Conservation (phyloP, 2,797 vertebrate species). For the Pseudochromis fuscus region DNA sequence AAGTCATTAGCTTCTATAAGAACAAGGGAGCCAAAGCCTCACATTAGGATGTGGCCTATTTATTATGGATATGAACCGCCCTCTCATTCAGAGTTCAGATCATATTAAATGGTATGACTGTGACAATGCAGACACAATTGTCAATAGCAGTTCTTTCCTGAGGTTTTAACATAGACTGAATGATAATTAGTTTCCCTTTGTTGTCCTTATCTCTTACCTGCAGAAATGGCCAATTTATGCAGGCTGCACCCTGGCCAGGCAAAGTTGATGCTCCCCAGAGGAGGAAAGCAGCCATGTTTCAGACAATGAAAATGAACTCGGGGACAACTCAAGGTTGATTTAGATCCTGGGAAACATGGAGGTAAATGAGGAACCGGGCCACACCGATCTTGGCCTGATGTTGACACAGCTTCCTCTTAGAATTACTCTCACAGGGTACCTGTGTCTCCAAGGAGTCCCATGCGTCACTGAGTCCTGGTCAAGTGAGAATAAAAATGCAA, state of each 20-base stretch:
- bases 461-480: slow-evolving; percentile 67
- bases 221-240: slow-evolving; percentile 85
- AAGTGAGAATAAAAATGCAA: slow-evolving; percentile 80
- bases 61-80: slow-evolving; percentile 71
- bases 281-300: slow-evolving; percentile 79
- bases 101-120: slow-evolving; percentile 76
- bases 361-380: slow-evolving; percentile 72
- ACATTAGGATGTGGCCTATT: slow-evolving; percentile 67
- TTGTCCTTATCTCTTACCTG: slow-evolving; percentile 85
- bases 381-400: slow-evolving; percentile 57
- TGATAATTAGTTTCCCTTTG: slow-evolving; percentile 86
- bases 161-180: slow-evolving; percentile 82
- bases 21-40: slow-evolving; percentile 51
- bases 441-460: slow-evolving; percentile 44
- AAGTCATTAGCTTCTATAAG: slow-evolving; percentile 50
- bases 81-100: slow-evolving; percentile 73
- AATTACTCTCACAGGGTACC: slow-evolving; percentile 43
- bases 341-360: slow-evolving; percentile 75
- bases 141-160: slow-evolving; percentile 79
- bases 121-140: slow-evolving; percentile 77
- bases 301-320: slow-evolving; percentile 82
- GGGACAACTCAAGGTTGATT: slow-evolving; percentile 84
- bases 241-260: slow-evolving; percentile 78
- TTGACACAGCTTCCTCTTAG: slow-evolving; percentile 69
- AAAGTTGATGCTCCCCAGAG: slow-evolving; percentile 84